Evolutionary conservation across 2,113 vertebrate species (phyloP).

Genomic region (Crotalus horridus): DNA sequence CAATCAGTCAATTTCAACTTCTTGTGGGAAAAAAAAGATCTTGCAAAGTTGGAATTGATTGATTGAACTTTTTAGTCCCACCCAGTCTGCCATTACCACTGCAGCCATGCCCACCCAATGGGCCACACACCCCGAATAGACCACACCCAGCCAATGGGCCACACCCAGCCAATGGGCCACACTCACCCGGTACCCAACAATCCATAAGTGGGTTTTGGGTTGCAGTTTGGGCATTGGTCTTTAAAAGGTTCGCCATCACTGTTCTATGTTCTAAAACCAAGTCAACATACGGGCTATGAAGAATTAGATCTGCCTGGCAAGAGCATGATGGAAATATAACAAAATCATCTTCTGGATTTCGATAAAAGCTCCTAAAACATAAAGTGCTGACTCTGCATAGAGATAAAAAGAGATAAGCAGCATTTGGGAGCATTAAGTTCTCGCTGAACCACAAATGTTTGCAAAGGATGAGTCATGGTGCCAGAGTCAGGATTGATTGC

Average conservation of each 20-base stretch:
- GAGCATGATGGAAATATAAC: constrained; percentile 1
- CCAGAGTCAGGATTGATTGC: constrained; percentile 41
- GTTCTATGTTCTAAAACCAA: neutral
- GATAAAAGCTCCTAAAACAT: constrained; percentile 24
- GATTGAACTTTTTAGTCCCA: no score
- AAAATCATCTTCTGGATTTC: constrained; percentile 35
- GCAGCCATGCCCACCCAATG: no score
- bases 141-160: no score
- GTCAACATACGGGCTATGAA: neutral
- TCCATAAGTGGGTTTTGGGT: no score
- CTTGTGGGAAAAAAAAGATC: no score
- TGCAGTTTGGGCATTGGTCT: no score
- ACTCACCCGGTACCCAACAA: no score
- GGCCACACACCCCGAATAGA: no score
- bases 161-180: no score
- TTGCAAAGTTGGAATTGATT: no score
- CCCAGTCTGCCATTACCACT: no score
- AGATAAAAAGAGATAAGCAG: constrained; percentile 35
- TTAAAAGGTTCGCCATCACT: neutral
- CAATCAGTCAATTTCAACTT: no score
- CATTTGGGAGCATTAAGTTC: constrained; percentile 49
- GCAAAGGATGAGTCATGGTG: constrained; percentile 51
- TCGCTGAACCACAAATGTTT: constrained; percentile 49
- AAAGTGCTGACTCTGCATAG: constrained; percentile 29
- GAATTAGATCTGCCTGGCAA: constrained; percentile 7